phyloP scores from a whole-genome alignment of 2,888 invertebrate genomes.

The Bhutanitis thaidina region DNA sequence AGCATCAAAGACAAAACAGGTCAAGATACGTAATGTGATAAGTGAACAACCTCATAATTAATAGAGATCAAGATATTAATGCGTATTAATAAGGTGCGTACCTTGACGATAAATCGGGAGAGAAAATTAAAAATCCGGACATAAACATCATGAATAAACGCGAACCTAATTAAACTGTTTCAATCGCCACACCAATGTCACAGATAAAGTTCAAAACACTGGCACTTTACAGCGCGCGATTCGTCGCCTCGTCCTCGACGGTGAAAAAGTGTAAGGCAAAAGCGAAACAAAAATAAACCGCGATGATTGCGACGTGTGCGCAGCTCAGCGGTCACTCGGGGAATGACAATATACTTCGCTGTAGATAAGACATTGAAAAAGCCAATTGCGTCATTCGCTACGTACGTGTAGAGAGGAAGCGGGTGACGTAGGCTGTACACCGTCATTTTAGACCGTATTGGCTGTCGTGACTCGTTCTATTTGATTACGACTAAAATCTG shows the following conservation, averaged over 20 bases:
- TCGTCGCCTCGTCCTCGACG: conserved; percentile 72
- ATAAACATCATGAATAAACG: conserved; percentile 59
- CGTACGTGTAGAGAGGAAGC: conserved; percentile 73
- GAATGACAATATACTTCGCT: conserved; percentile 75
- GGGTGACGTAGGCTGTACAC: conserved; percentile 63
- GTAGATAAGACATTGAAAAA: conserved; percentile 80
- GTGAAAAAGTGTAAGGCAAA: conserved; percentile 64
- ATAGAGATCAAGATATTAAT: conserved; percentile 30
- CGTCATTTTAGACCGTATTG: conserved; percentile 67
- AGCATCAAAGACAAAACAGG: conserved; percentile 43
- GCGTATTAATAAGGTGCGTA: too few relatives aligned
- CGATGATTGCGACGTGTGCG: conserved; percentile 58
- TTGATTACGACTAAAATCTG: conserved; percentile 50
- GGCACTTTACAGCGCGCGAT: conserved; percentile 62
- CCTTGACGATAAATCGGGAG: conserved; percentile 69
- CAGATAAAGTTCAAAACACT: conserved; percentile 69
- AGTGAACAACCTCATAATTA: conserved; percentile 16
- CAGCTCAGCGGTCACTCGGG: conserved; percentile 66
- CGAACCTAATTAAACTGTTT: conserved; percentile 41
- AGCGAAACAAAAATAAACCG: conserved; percentile 64
- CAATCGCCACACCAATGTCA: conserved; percentile 52
- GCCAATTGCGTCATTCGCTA: conserved; percentile 77
- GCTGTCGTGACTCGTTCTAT: conserved; percentile 55
- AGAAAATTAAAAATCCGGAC: conserved; percentile 73
- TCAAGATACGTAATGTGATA: conserved; percentile 50